Percentiles rank a stretch among this genome's conserved stretches.
Evolutionary conservation across 2,113 vertebrate genomes (phyloP).

Genomic region (Formicarius rufipectus): DNA sequence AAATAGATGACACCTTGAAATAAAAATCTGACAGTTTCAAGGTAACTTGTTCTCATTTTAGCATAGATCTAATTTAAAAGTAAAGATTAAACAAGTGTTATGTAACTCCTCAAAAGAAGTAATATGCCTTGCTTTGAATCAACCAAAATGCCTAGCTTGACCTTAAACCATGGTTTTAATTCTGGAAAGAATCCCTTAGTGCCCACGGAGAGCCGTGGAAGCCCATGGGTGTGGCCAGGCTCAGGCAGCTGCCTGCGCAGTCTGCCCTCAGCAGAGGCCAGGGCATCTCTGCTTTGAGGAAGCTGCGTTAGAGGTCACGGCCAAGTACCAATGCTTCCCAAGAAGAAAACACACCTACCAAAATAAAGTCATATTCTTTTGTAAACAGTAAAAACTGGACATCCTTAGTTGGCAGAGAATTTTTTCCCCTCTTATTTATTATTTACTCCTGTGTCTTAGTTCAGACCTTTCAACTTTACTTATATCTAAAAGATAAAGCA

Average conservation of each 20-base stretch:
- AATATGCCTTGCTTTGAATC: not conserved
- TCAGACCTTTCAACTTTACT: not conserved
- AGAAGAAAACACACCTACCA: not conserved
- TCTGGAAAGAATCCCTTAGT: not conserved
- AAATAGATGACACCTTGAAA: not conserved
- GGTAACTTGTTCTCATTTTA: not conserved
- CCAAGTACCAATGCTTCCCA: not conserved
- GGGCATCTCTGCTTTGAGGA: not conserved
- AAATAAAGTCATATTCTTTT: not conserved
- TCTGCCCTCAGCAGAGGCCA: not conserved
- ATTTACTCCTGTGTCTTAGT: not conserved
- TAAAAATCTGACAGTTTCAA: not conserved
- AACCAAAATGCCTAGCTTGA: not conserved
- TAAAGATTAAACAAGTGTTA: not conserved
- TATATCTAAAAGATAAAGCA: not conserved
- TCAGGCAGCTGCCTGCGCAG: not conserved
- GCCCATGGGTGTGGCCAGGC: not conserved
- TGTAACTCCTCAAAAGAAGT: not conserved
- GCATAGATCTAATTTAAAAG: not conserved
- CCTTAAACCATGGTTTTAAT: not conserved
- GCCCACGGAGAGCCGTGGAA: accelerated
- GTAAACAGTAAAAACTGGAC: not conserved
- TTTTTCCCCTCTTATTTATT: not conserved
- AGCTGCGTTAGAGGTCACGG: not conserved
- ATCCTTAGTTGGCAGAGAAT: not conserved